Conservation (phyloP, 2,113 vertebrate genomes). For the Cairina moschata region DNA sequence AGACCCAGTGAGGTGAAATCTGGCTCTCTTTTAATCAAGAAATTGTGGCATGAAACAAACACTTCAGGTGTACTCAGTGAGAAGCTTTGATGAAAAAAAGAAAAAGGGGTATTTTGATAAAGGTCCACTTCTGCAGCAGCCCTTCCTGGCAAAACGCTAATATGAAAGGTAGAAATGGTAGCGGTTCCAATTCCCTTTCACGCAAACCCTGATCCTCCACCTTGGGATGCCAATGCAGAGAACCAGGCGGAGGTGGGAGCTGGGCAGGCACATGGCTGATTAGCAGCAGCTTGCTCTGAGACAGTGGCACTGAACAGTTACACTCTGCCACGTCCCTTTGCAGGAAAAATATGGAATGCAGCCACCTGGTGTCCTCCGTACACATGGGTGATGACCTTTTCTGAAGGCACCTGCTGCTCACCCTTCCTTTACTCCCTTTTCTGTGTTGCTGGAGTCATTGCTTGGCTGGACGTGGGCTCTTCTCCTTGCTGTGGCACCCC, state of each 20-base stretch:
- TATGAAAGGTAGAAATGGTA: neutral
- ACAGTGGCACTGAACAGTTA: neutral
- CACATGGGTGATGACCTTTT: neutral
- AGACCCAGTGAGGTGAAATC: neutral
- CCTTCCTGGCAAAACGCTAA: neutral
- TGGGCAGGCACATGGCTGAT: neutral
- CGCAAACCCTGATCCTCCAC: neutral
- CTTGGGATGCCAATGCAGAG: neutral
- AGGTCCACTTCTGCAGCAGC: neutral
- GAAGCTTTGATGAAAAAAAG: neutral
- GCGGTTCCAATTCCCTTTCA: neutral
- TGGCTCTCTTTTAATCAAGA: slow-evolving; percentile 36
- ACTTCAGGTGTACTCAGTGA: neutral
- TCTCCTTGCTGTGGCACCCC: neutral
- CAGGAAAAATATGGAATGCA: neutral
- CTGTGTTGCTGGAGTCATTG: neutral
- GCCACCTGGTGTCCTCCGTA: too few relatives aligned
- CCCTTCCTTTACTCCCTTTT: neutral
- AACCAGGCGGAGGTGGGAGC: neutral
- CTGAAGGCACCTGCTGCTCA: neutral
- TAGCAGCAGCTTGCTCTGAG: neutral
- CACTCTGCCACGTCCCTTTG: neutral
- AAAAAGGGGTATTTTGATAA: neutral
- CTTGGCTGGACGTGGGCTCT: neutral
- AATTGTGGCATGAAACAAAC: neutral